Evolutionary conservation across 92 coral and sea anemone species (phyloP).

Genomic region (Phenganax marumi): DNA sequence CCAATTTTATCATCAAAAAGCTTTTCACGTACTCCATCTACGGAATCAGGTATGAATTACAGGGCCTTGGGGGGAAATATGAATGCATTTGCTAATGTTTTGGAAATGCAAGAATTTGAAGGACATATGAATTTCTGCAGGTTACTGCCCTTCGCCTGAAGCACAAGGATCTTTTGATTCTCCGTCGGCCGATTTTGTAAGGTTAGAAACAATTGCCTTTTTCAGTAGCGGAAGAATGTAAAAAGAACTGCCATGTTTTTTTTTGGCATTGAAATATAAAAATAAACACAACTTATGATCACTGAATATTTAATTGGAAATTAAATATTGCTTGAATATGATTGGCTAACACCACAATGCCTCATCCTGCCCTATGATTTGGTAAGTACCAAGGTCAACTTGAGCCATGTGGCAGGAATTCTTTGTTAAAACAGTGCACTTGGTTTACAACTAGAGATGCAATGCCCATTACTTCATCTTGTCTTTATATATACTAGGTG

Average conservation of each 20-base stretch:
- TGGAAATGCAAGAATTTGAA: background rate
- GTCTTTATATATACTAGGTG: no score
- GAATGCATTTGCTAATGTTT: background rate
- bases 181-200: slow-evolving; percentile 82
- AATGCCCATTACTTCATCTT: no score
- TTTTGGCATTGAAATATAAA: background rate
- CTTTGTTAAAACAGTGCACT: no score
- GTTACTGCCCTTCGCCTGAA: slow-evolving; percentile 75
- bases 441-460: background rate
- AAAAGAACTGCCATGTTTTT: background rate
- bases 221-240: background rate
- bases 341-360: background rate
- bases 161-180: slow-evolving; percentile 65
- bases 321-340: background rate
- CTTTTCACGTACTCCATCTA: slow-evolving; percentile 73
- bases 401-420: background rate
- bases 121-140: slow-evolving; percentile 38
- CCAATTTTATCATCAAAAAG: slow-evolving; percentile 64
- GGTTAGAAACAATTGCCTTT: slow-evolving; percentile 58
- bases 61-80: background rate
- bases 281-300: background rate
- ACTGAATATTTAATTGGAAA: background rate
- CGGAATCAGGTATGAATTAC: slow-evolving; percentile 78
- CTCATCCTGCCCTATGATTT: slow-evolving; percentile 20
- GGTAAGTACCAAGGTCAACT: slow-evolving; percentile 36